These are phyloP conservation scores for Antigone vipio DNA, from an alignment of 2,113 vertebrate species.

Conservation along the genomic window DNA sequence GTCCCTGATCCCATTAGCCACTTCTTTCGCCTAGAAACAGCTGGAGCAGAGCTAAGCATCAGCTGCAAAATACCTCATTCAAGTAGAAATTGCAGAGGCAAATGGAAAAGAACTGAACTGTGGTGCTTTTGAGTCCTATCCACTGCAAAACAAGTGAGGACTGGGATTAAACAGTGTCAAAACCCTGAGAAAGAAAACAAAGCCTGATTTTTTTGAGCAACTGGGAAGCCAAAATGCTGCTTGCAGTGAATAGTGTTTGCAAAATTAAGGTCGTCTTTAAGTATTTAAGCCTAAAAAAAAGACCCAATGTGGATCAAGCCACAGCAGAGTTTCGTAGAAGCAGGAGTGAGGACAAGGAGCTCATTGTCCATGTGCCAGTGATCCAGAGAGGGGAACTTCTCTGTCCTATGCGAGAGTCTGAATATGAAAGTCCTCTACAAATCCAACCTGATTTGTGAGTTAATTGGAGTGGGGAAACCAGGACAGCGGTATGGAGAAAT, in stretches of 20 bases:
- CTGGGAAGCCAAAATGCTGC: background rate
- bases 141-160: background rate
- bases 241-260: background rate
- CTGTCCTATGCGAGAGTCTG: background rate
- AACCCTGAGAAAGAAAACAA: background rate
- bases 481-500: background rate
- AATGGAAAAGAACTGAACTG: background rate
- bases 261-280: background rate
- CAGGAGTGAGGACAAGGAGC: background rate
- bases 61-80: background rate
- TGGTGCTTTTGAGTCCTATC: background rate
- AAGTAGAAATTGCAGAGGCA: background rate
- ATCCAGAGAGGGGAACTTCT: conserved; percentile 4
- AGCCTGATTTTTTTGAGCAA: background rate
- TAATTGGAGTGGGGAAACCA: conserved; percentile 7
- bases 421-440: background rate
- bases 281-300: background rate
- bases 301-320: background rate
- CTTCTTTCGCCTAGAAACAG: background rate
- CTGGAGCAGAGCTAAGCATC: conserved; percentile 31
- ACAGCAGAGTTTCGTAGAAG: background rate
- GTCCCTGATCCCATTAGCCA: conserved; percentile 29
- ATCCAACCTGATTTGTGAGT: background rate
- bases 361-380: background rate
- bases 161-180: background rate